Base-by-base conservation (phyloP, 1,140 invertebrate genomes). In the Hormaphis cornu region DNA sequence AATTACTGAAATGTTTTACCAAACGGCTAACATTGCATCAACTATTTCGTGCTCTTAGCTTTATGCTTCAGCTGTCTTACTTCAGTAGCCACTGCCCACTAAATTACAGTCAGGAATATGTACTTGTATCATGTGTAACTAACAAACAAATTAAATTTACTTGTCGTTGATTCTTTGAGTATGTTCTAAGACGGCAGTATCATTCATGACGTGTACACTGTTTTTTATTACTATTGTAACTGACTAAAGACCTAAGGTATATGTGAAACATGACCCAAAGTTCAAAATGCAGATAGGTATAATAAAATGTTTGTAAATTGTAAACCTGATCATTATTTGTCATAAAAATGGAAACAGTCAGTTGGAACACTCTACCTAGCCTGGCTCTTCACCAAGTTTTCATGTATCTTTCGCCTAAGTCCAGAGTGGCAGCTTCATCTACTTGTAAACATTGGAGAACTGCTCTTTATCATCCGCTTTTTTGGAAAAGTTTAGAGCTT, bases 301-400 rank as follows among this genome's bases (percentile, higher is more conserved):
- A 5, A 10, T 50, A 10, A 24, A 26, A 50, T 24, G 22, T 26
- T 26, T 50, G 22, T 50, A 50, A 50, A 50, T 26, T 50, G 22
- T 26, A 26, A 9, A 14, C 1, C 46, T 14, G 12, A 8, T 50
- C 1, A 16, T 30, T 44, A 5, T 50, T 48, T 50, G 1, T 50
- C 6, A 7, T 22, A 9, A 18, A 30, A 24, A 71, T 71, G 70
- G 70, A 66, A 66, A 66, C 18, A 0, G 24, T 20, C 26, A 35
- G 50, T 74, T 84, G 83, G 82, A 80, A 80, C 71, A 80, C 79
- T 73, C 76, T 86, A 72, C 85, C 85, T 71, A 84, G 81, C 75
- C 81, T 86, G 69, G 81, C 85, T 72, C 79, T 86, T 72, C 80
- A 85, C 42, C 82, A 86, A 76, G 81, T 86, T 72, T 83, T 84